phyloP scores from a whole-genome alignment of 2,888 invertebrate species.

The Oscheius sp. region DNA sequence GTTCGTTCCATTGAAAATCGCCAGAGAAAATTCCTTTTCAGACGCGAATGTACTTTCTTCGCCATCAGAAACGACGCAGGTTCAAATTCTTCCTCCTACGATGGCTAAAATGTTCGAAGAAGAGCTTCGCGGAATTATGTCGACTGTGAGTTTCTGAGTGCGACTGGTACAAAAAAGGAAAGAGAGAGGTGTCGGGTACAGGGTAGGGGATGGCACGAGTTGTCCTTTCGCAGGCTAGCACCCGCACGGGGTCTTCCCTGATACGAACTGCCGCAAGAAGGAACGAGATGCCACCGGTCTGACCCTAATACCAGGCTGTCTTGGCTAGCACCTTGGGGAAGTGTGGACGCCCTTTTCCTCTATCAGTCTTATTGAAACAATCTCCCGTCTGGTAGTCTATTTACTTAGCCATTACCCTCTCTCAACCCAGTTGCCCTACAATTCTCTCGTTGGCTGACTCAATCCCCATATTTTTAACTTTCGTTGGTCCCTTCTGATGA shows the following conservation, averaged over 20 bases:
- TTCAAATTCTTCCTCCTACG: conserved; percentile 42
- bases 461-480: neutral
- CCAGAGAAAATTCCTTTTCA: conserved; percentile 5
- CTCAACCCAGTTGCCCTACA: neutral
- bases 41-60: conserved; percentile 50
- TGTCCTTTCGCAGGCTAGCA: conserved; percentile 27
- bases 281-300: conserved; percentile 29
- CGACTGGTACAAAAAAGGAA: no score
- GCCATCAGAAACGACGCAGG: conserved; percentile 32
- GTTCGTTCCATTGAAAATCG: conserved; percentile 12
- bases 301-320: conserved; percentile 31
- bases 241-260: conserved; percentile 9
- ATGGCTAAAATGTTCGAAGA: conserved; percentile 57
- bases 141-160: conserved; percentile 36
- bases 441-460: neutral
- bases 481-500: no score
- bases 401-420: neutral
- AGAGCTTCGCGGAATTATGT: conserved; percentile 54
- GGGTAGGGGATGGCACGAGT: neutral
- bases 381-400: neutral
- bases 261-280: conserved; percentile 26
- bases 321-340: conserved; percentile 17
- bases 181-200: no score
- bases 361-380: neutral
- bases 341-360: conserved; percentile 16